Evolutionary conservation across 2,888 invertebrate species (phyloP).

Genomic region (Dryadula phaetusa): DNA sequence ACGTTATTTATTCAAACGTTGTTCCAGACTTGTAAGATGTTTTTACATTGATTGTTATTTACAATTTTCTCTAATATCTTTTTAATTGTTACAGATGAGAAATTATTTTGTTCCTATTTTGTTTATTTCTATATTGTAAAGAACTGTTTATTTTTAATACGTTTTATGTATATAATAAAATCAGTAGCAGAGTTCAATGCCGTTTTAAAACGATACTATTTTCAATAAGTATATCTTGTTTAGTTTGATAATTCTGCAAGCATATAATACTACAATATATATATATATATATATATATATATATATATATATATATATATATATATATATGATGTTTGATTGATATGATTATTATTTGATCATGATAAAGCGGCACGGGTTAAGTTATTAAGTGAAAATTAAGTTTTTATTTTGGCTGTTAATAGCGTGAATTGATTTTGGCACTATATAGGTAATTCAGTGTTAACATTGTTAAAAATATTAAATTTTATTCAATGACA

Average conservation of each 20-base stretch:
- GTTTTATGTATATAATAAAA: too few species aligned
- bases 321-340: too few species aligned
- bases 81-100: neutral
- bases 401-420: neutral
- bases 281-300: too few species aligned
- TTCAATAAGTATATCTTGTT: too few species aligned
- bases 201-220: too few species aligned
- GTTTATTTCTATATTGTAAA: neutral
- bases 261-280: too few species aligned
- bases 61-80: slow-evolving; percentile 6
- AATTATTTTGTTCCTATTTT: too few species aligned
- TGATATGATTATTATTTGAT: neutral
- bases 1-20: slow-evolving; percentile 25
- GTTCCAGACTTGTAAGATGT: neutral
- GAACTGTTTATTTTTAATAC: neutral
- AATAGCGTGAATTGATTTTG: neutral
- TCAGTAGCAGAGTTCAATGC: too few species aligned
- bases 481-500: neutral
- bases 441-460: neutral
- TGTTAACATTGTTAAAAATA: neutral
- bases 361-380: neutral
- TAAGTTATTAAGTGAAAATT: neutral
- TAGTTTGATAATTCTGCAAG: too few species aligned
- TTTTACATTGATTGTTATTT: slow-evolving; percentile 17
- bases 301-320: too few species aligned